A percentile compares a stretch with the other conserved stretches of the same genome.
These are phyloP conservation scores for Macrotus californicus DNA, from an alignment of 2,113 vertebrate genomes.

Conservation along the genomic window DNA sequence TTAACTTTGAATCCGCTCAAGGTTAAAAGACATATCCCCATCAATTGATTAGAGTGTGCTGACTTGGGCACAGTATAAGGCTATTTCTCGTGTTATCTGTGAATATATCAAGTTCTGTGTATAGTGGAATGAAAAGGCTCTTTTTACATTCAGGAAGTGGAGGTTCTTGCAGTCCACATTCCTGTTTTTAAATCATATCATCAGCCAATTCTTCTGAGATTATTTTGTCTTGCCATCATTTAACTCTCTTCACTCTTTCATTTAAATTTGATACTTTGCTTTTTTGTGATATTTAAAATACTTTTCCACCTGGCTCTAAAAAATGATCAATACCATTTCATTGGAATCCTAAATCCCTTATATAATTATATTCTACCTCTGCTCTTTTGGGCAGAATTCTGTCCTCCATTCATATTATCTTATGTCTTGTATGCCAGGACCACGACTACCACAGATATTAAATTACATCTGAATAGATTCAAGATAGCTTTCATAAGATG, in stretches of 20 bases:
- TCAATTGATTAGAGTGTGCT: not conserved
- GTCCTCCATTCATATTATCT: not conserved
- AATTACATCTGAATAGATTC: not conserved
- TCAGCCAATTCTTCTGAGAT: not conserved
- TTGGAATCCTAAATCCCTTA: not conserved
- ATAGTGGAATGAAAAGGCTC: not conserved
- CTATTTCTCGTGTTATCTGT: not conserved
- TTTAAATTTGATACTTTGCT: not conserved
- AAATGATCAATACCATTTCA: not conserved
- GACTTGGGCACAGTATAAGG: fast-evolving
- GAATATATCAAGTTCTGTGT: not conserved
- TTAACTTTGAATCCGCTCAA: not conserved
- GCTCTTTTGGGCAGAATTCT: not conserved
- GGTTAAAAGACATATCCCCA: not conserved
- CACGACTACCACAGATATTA: not conserved
- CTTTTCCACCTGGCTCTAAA: not conserved
- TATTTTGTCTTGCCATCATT: not conserved
- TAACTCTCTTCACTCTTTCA: not conserved
- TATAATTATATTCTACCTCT: not conserved
- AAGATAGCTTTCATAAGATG: not conserved
- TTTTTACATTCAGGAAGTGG: not conserved
- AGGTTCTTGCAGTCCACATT: not conserved
- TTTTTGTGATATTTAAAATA: not conserved
- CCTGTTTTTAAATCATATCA: not conserved
- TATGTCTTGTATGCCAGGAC: not conserved